Percentiles rank a stretch among this genome's conserved stretches.
Conservation (phyloP, 2,888 invertebrate species). For the Isoperla grammatica region DNA sequence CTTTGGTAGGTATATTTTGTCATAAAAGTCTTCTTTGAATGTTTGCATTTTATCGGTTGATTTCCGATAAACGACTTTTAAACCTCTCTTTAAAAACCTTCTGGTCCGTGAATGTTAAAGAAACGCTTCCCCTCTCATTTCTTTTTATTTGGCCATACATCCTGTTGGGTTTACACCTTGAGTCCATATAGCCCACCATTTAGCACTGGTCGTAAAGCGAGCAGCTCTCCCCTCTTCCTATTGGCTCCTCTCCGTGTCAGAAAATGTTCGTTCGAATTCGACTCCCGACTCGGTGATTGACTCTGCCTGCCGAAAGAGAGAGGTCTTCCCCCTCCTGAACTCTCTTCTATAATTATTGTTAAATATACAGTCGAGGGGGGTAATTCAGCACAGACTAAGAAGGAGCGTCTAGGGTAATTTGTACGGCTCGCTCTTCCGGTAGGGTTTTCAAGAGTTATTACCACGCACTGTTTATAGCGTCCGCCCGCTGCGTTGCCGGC, state of each 20-base stretch:
- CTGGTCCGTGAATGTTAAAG: no score
- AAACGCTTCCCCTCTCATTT: no score
- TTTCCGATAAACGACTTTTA: no score
- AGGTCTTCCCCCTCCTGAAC: not conserved
- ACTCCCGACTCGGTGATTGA: not conserved
- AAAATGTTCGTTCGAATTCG: not conserved
- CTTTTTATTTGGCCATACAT: no score
- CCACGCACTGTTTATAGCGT: slow-evolving; percentile 7
- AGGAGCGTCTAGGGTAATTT: slow-evolving; percentile 11
- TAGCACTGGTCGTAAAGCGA: no score
- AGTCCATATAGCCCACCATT: no score
- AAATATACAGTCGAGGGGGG: slow-evolving; percentile 14
- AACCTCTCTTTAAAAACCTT: no score
- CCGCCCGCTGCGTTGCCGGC: not conserved
- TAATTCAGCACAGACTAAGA: slow-evolving; percentile 16
- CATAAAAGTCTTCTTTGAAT: no score
- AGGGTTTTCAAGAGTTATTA: slow-evolving; percentile 7
- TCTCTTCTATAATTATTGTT: slow-evolving; percentile 12
- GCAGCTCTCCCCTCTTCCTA: not conserved
- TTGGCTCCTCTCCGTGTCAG: not conserved
- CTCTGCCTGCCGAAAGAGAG: not conserved
- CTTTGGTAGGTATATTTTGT: no score
- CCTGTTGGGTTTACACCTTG: no score
- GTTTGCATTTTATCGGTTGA: no score
- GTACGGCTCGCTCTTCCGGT: not conserved